Evolutionary conservation across 2,888 invertebrate species (phyloP), one percentile per base, ranked within the genome.

Genomic region (Julus scandinavius): DNA sequence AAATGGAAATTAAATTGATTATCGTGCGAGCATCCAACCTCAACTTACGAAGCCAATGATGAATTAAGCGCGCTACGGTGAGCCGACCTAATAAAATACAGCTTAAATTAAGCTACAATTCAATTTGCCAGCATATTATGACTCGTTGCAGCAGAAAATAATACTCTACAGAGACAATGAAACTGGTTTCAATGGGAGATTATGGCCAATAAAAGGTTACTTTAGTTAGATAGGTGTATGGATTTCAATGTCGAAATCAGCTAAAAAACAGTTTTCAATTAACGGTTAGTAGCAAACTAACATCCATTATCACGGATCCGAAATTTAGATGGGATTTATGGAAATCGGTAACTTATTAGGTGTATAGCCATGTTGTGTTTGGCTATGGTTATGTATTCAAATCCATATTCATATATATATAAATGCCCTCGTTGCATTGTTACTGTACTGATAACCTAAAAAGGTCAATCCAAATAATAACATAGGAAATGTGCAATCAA

Each of bases 1-100:
- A 72, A 72, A 72, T 72, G 72, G 72, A 72, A 72, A 72, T 72
- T 72, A 72, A 72, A 72, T 72, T 72, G 72, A 72, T 72, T 72
- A 72, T 72, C 72, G 72, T 11, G 20, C 6, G 72, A 72, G 72
- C 72, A 72, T 29, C 72, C 72, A 72, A 72, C 72, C 72, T 72
- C 72, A 72, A 29, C 72, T 20, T 72, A 72, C 72, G 72, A 72
- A 72, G 72, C 72, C 72, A 72, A 29, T 29, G 72, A 72, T 72
- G 29, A 72, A 72, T 72, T 72, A 72, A 29, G 72, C 29, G 20
- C 72, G 72, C 72, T n/a, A 72, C 29, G 72, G 11, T 20, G 72
- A 72, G 20, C 72, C 20, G 11, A 29, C 20, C 72, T 72, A 20
- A 72, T 72, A 72, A 72, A 72, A 72, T 29, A 29, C 9, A 72